Conservation (phyloP, 37 sponge, comb jelly and placozoan genomes). For the Cliona cf. orientalis region DNA sequence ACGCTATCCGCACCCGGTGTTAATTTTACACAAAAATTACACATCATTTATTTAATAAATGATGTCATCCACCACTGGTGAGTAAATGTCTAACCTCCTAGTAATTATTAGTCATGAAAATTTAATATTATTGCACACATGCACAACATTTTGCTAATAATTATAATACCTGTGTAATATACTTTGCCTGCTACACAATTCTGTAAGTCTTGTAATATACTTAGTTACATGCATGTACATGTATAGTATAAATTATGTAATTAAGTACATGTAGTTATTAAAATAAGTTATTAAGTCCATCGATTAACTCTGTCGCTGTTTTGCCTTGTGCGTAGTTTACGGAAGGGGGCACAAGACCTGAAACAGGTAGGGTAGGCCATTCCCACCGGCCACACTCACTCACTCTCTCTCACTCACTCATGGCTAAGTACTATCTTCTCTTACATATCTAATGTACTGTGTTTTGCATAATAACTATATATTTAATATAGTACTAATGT, state of each 20-base stretch:
- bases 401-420: neutral
- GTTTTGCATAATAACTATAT: too few relatives aligned
- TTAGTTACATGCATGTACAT: neutral
- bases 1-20: slow-evolving; percentile 59
- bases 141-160: neutral
- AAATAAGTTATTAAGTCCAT: slow-evolving; percentile 1
- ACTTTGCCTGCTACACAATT: neutral
- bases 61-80: slow-evolving; percentile 95
- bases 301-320: slow-evolving; percentile 38
- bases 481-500: too few relatives aligned
- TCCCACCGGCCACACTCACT: neutral
- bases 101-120: too few relatives aligned
- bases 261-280: neutral
- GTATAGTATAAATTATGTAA: neutral
- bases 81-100: slow-evolving; percentile 16
- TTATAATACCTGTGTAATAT: neutral
- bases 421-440: too few relatives aligned
- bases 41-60: slow-evolving; percentile 95
- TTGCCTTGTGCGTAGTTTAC: slow-evolving; percentile 59
- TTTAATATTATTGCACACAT: slow-evolving; percentile 5
- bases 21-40: slow-evolving; percentile 79
- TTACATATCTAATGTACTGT: too few relatives aligned
- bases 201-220: neutral
- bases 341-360: slow-evolving; percentile 80
- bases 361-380: slow-evolving; percentile 42